These are phyloP conservation scores for Pyrgus malvae DNA, from an alignment of 2,888 invertebrate species.

Conservation along the genomic window DNA sequence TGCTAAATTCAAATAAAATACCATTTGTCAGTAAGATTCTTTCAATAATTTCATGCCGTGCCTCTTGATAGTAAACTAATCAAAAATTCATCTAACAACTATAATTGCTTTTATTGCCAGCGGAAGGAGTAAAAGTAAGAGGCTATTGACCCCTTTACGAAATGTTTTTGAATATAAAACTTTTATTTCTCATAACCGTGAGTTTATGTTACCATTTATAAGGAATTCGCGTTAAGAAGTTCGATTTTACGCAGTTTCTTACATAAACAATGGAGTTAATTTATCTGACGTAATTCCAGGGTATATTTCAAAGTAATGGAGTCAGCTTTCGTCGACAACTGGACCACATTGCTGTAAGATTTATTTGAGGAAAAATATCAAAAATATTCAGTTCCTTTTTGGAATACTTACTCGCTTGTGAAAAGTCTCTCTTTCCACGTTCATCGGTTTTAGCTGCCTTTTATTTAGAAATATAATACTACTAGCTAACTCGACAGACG, in stretches of 20 bases:
- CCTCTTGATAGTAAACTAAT: not conserved
- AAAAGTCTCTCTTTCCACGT: too few relatives aligned
- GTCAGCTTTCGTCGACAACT: slow-evolving; percentile 43
- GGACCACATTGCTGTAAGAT: slow-evolving; percentile 46
- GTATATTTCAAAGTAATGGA: slow-evolving; percentile 42
- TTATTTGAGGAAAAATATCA: too few relatives aligned
- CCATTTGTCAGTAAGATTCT: not conserved
- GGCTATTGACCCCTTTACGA: slow-evolving; percentile 4
- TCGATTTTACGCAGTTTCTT: too few relatives aligned
- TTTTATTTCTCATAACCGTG: slow-evolving; percentile 28
- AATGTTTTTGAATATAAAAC: slow-evolving; percentile 21
- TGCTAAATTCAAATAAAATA: too few relatives aligned
- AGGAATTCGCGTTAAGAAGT: not conserved
- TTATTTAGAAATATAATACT: too few relatives aligned
- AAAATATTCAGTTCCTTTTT: too few relatives aligned
- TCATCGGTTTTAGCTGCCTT: too few relatives aligned
- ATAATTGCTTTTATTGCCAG: not conserved
- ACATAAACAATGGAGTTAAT: too few relatives aligned
- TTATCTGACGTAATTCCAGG: slow-evolving; percentile 40
- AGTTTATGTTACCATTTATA: too few relatives aligned
- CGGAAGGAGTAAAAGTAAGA: slow-evolving; percentile 6
- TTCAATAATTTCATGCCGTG: slow-evolving; percentile 12
- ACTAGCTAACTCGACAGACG: too few relatives aligned
- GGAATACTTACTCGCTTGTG: too few relatives aligned
- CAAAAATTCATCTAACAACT: slow-evolving; percentile 3